phyloP scores from a whole-genome alignment of 2,797 vertebrate genomes.

The Schizopygopsis malacanthus region DNA sequence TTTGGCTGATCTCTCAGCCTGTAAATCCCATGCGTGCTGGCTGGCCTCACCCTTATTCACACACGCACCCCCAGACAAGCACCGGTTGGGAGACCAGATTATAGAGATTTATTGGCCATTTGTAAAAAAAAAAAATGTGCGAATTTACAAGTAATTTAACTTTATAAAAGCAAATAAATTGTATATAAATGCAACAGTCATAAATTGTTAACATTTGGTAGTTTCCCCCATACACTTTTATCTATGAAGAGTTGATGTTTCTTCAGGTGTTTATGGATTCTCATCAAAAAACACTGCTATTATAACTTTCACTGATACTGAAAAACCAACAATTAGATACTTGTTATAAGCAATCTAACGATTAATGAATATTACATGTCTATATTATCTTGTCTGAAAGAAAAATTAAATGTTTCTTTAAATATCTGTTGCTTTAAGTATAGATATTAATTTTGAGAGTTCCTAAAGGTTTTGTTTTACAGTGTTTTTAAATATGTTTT shows the following conservation, averaged over 20 bases:
- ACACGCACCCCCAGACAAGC: neutral
- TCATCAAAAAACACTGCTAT: neutral
- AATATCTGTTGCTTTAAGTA: neutral
- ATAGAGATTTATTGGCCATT: slow-evolving; percentile 19
- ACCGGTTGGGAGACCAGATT: slow-evolving; percentile 9
- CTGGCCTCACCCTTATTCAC: slow-evolving; percentile 31
- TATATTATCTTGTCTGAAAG: neutral
- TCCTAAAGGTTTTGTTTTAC: neutral
- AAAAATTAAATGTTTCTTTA: neutral
- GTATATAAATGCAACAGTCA: neutral
- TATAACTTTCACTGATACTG: neutral
- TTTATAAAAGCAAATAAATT: neutral
- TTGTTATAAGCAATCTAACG: neutral
- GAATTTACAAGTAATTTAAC: neutral
- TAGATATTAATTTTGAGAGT: neutral
- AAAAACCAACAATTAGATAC: neutral
- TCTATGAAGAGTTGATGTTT: neutral
- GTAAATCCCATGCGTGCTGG: slow-evolving; percentile 45
- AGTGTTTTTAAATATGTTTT: neutral
- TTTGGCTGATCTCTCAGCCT: slow-evolving; percentile 48
- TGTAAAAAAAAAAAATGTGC: neutral
- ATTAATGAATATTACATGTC: neutral
- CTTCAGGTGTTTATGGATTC: neutral
- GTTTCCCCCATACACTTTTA: neutral
- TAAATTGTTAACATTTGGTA: neutral